Conservation (phyloP, 2,797 vertebrate genomes). For the Phoeniculus purpureus region DNA sequence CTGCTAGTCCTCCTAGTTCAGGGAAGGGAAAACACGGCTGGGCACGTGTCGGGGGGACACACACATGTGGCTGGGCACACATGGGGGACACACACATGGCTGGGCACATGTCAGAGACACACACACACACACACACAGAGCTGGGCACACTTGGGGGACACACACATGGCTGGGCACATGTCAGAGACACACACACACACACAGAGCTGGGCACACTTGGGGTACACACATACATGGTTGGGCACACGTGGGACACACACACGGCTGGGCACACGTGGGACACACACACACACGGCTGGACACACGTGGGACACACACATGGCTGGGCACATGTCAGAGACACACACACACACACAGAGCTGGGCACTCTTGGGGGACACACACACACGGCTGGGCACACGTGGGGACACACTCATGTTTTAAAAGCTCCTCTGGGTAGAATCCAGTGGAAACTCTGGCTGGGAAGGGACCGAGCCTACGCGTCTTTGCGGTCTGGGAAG, state of each 20-base stretch:
- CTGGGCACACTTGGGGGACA: not conserved
- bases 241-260: not conserved
- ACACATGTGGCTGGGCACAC: no score
- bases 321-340: no score
- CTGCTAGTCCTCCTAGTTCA: not conserved
- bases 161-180: not conserved
- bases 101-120: not conserved
- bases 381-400: not conserved
- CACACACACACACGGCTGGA: not conserved
- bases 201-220: no score
- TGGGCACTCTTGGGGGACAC: not conserved
- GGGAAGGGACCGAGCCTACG: not conserved
- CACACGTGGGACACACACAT: not conserved
- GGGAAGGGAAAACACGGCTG: not conserved
- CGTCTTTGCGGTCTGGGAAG: conserved; percentile 60
- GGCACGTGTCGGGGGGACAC: no score
- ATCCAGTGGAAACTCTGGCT: conserved; percentile 61
- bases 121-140: no score
- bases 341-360: no score
- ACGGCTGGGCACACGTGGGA: not conserved
- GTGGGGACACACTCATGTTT: not conserved
- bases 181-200: no score
- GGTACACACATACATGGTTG: not conserved
- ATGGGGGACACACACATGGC: not conserved
- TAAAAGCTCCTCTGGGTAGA: conserved; percentile 50